Percentiles rank a stretch among this genome's conserved stretches.
Conservation (phyloP, 2,888 invertebrate genomes). For the Eurytoma californica region DNA sequence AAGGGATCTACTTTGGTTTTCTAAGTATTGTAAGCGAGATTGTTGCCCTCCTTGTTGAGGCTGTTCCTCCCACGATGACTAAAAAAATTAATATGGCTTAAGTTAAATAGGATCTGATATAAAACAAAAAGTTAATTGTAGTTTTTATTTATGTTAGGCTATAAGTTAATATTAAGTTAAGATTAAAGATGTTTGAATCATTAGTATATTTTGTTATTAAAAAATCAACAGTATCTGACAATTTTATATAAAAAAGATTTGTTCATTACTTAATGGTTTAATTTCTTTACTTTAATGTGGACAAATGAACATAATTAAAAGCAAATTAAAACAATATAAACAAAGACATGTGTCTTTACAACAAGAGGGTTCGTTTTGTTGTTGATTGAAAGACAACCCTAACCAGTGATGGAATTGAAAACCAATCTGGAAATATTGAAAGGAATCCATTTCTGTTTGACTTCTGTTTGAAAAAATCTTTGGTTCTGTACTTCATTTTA, state of each 20-base stretch:
- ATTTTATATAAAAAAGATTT: not conserved
- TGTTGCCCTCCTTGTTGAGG: slow-evolving; percentile 38
- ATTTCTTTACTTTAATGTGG: slow-evolving; percentile 29
- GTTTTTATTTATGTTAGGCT: no score
- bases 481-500: slow-evolving; percentile 45
- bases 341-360: slow-evolving; percentile 11
- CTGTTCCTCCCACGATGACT: slow-evolving; percentile 61
- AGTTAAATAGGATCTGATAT: no score
- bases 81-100: not conserved
- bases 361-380: slow-evolving; percentile 1
- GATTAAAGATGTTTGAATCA: no score
- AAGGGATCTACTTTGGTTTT: slow-evolving; percentile 23
- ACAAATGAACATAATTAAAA: slow-evolving; percentile 36
- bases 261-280: slow-evolving; percentile 2
- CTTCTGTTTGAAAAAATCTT: slow-evolving; percentile 50
- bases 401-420: slow-evolving; percentile 52
- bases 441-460: slow-evolving; percentile 49
- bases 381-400: slow-evolving; percentile 32
- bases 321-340: slow-evolving; percentile 40
- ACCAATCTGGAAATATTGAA: slow-evolving; percentile 51
- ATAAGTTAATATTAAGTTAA: no score
- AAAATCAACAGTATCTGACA: no score
- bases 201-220: no score
- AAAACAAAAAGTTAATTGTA: not conserved
- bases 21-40: slow-evolving; percentile 42